Base-by-base conservation (phyloP, 2,797 vertebrate species). In the Premnoplex brunnescens region DNA sequence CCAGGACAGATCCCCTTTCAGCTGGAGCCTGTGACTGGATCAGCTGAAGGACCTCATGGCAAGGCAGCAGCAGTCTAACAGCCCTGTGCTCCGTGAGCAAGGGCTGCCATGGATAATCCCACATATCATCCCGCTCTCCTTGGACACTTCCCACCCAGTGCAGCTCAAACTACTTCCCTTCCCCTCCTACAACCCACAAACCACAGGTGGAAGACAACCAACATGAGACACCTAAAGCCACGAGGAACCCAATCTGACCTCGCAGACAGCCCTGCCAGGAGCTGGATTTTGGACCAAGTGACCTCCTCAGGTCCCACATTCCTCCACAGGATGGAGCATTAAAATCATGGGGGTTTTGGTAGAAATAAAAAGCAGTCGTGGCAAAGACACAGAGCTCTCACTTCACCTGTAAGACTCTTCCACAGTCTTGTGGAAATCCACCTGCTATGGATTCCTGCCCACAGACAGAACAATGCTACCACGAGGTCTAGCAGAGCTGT, bases 401-500 rank as follows among this genome's bases (percentile, higher is more conserved):
- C 51, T 66, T 64, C 90, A 92, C 22, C 74, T 91, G 5, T 39
- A 95, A 88, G 92, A 89, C 71, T 96, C 88, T 36, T 79, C 90
- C 77, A 46, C 34, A 80, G 86, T 64, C 55, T 66, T 72, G 6
- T 9, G 89, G 58, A 7, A 88, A 72, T 48, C 26, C 34, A 41
- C 30, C 62, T 32, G 39, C 39, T 44, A 4, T 0, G 67, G 56
- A 93, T 58, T 58, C 16, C 14, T 60, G 67, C 86, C 76, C 67
- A 79, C 12, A 63, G 56, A 10, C 37, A 80, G 85, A 94, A 93
- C 2, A 41, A 76, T 0, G 3, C 64, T 89, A 89, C 22, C 36
- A 75, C 17, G 28, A 94, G 69, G 79, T 91, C 83, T 94, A 91
- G 85, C 54, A 85, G 67, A 84, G 92, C 74, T 18, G 1, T 51